phyloP scores from a whole-genome alignment of 2,113 vertebrate species.

The Boulengeromyrus knoepffleri region DNA sequence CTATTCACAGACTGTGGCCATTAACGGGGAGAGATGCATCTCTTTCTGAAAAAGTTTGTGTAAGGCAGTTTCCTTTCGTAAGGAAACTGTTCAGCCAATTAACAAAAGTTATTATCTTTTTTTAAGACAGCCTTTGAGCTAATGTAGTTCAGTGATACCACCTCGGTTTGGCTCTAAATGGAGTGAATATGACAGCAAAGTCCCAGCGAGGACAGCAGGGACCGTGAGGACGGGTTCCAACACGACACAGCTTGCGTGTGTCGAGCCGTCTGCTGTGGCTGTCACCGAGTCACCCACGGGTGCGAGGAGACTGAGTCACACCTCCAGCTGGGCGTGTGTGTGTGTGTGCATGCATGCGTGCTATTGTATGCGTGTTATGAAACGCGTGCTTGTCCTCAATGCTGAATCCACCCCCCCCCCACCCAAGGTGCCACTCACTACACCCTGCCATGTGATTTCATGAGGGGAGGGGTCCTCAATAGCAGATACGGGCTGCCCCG shows the following conservation, averaged over 20 bases:
- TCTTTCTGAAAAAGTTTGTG: neutral
- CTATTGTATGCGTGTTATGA: neutral
- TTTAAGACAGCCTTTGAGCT: neutral
- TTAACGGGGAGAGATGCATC: neutral
- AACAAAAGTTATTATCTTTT: neutral
- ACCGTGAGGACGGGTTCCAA: neutral
- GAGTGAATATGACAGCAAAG: neutral
- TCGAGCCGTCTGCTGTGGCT: neutral
- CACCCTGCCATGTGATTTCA: conserved; percentile 1
- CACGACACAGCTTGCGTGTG: neutral
- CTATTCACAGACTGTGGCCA: neutral
- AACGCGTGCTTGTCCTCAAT: neutral
- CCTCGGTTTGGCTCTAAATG: neutral
- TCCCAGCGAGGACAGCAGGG: neutral
- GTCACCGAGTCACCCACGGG: neutral
- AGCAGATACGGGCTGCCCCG: conserved; percentile 34
- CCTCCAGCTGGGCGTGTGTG: neutral
- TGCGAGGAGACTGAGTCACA: neutral
- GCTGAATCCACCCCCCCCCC: neutral
- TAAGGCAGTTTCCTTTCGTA: neutral
- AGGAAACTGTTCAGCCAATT: neutral
- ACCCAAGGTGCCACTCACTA: neutral
- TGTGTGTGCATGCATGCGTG: neutral
- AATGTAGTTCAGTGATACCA: neutral
- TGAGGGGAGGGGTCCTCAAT: conserved; percentile 18